Evolutionary conservation across 2,113 vertebrate genomes (phyloP).

Genomic region (Bubo scandiacus): DNA sequence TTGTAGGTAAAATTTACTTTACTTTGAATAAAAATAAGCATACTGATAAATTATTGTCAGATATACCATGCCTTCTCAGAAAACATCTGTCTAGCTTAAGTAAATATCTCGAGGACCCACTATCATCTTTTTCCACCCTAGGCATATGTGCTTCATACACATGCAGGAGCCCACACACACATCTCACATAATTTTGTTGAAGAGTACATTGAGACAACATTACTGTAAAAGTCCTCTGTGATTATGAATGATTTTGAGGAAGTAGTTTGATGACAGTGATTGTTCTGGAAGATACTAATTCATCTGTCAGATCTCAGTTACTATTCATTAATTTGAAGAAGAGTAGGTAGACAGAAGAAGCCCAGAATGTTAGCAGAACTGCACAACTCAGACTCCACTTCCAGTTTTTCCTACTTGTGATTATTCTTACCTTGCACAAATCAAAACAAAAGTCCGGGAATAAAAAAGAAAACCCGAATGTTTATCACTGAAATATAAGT

Average conservation of each 20-base stretch:
- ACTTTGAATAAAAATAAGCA: background rate
- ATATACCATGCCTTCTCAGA: rapidly evolving
- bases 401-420: background rate
- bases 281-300: background rate
- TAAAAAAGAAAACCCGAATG: background rate
- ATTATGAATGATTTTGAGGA: background rate
- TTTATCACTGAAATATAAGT: background rate
- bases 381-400: rapidly evolving
- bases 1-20: background rate
- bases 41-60: rapidly evolving
- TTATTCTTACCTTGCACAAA: background rate
- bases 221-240: background rate
- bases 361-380: background rate
- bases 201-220: background rate
- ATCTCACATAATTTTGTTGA: background rate
- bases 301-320: background rate
- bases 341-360: background rate
- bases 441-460: background rate
- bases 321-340: background rate
- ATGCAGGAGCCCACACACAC: rapidly evolving
- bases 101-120: background rate
- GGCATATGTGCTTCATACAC: rapidly evolving
- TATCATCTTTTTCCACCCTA: rapidly evolving
- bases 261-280: background rate
- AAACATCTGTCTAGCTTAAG: background rate